Evolutionary conservation across 1,140 invertebrate species (phyloP).

Genomic region (Physella acuta): DNA sequence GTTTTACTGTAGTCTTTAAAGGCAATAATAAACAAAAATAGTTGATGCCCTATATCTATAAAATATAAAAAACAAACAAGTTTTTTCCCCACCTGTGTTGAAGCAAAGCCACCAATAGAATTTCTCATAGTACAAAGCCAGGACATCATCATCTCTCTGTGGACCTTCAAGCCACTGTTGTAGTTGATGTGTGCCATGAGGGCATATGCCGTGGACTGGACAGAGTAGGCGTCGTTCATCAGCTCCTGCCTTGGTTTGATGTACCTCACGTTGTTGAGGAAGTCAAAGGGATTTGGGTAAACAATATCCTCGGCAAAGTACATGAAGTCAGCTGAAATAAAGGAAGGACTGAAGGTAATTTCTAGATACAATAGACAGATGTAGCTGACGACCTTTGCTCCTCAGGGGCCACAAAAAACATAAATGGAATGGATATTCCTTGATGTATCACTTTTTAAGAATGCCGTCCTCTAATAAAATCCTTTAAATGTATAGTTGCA

Average conservation of each 20-base stretch:
- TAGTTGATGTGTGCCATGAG: conserved; percentile 73
- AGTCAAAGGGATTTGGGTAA: conserved; percentile 47
- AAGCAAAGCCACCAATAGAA: conserved; percentile 89
- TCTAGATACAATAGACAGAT: not conserved
- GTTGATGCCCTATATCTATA: too few species aligned
- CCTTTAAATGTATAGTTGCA: too few species aligned
- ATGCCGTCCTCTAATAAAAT: too few species aligned
- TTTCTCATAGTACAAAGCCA: conserved; percentile 91
- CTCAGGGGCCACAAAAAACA: too few species aligned
- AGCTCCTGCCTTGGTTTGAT: conserved; percentile 72
- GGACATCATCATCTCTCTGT: conserved; percentile 71
- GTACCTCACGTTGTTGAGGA: conserved; percentile 74
- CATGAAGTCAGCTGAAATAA: conserved; percentile 41
- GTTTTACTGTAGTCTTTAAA: too few species aligned
- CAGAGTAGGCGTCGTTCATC: conserved; percentile 87
- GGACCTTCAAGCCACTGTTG: conserved; percentile 31
- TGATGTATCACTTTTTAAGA: too few species aligned
- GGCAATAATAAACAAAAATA: too few species aligned
- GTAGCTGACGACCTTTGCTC: too few species aligned
- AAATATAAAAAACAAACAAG: conserved; percentile 5
- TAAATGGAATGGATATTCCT: too few species aligned
- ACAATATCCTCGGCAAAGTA: conserved; percentile 53
- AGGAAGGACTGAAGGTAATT: conserved; percentile 9
- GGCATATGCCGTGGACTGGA: conserved; percentile 89
- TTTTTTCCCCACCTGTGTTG: conserved; percentile 72